These are phyloP conservation scores for Pangasianodon gigas DNA, from an alignment of 2,113 vertebrate genomes.

Conservation along the genomic window DNA sequence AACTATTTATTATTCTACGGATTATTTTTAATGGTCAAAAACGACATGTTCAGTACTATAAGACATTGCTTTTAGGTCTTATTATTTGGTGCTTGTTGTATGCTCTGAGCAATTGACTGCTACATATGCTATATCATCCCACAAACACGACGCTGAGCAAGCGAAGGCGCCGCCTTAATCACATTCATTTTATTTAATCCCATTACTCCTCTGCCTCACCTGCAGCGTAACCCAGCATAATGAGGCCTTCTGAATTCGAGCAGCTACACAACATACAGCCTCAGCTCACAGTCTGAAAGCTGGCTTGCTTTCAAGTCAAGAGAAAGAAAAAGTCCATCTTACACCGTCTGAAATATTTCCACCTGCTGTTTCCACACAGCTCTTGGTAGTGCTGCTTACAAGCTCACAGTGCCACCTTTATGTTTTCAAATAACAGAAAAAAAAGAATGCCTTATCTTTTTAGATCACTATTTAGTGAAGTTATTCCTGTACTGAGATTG, in stretches of 20 bases:
- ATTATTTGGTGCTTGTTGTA: not conserved
- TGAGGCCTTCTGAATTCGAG: not conserved
- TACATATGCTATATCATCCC: conserved; percentile 11
- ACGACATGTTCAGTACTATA: not conserved
- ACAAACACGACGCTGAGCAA: conserved; percentile 13
- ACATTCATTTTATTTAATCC: conserved; percentile 33
- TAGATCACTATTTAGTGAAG: conserved; percentile 4
- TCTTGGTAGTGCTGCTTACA: not conserved
- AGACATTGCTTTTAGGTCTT: not conserved
- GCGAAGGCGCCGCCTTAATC: conserved; percentile 18
- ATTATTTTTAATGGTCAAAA: not conserved
- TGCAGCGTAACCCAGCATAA: conserved; percentile 4
- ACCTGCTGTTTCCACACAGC: not conserved
- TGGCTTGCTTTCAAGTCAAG: not conserved
- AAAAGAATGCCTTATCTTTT: conserved; percentile 26
- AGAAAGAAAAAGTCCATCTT: not conserved
- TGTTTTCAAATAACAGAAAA: conserved; percentile 11
- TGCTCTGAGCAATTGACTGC: not conserved
- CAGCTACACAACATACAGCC: not conserved
- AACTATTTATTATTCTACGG: not conserved
- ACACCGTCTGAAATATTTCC: not conserved
- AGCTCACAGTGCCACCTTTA: not conserved
- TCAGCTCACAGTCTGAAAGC: not conserved
- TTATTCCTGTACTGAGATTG: conserved; percentile 11
- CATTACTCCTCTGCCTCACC: conserved; percentile 32